Conservation (phyloP, 2,113 vertebrate species). For the Rhinopithecus roxellana region DNA sequence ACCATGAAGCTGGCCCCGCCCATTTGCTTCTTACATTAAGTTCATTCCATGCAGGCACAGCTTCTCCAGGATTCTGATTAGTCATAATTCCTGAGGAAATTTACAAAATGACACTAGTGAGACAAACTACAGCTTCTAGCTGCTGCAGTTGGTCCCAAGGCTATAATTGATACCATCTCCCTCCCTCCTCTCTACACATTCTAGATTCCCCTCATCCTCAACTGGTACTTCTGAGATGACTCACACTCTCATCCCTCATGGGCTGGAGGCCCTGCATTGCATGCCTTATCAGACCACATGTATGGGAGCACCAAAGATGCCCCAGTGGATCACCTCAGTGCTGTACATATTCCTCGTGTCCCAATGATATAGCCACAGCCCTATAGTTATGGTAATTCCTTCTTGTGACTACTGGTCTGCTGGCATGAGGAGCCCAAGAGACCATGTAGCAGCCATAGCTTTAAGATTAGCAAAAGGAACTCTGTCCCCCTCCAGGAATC, state of each 20-base stretch:
- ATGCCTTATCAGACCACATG: not conserved
- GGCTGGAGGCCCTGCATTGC: not conserved
- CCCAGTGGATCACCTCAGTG: not conserved
- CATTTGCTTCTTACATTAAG: not conserved
- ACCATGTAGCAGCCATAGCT: not conserved
- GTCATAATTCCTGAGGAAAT: not conserved
- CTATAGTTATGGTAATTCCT: not conserved
- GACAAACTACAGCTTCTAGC: not conserved
- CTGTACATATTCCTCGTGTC: not conserved
- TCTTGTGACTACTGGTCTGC: not conserved
- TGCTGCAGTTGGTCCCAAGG: not conserved
- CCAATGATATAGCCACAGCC: not conserved
- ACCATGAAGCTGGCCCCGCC: not conserved
- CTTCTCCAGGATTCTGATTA: not conserved
- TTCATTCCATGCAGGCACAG: not conserved
- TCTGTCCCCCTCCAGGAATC: not conserved
- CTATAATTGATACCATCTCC: not conserved
- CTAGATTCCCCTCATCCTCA: not conserved
- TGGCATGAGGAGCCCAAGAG: not conserved
- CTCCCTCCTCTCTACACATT: not conserved
- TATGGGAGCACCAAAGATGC: not conserved
- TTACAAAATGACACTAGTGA: not conserved
- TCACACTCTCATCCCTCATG: not conserved
- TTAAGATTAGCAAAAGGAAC: not conserved
- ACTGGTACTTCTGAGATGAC: not conserved